Base-by-base conservation (phyloP, 2,113 vertebrate species). In the Podarcis raffonei region DNA sequence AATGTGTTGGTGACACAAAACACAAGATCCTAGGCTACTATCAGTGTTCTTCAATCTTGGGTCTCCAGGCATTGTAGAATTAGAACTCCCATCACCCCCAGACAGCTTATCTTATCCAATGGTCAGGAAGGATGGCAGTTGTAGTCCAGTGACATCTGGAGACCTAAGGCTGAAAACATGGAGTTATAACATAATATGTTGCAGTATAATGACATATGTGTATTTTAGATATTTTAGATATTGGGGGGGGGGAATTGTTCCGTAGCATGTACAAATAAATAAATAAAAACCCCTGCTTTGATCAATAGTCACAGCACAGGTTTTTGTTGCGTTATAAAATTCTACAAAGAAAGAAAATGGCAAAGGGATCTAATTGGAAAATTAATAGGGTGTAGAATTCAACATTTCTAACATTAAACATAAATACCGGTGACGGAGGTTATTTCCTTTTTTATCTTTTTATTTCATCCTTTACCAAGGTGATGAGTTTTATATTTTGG, bases 321-420 rank as follows among this genome's bases (percentile, higher is more conserved):
- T 4, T 74, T 86, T 88, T 69, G 53, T 11, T 89, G 4, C 68
- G 90, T 87, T n/a, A 53, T 81, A 91, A 91, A 88, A 53, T 4
- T 87, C 30, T 71, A 3, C 25, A 57, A 35, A 75, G 57, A 27
- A 23, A 11, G 68, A 81, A 53, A 80, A 22, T 35, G 66, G 71
- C n/a, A 88, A 69, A 81, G 37, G 5, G 23, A 75, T 91, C 35
- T 82, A 76, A 82, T 27, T 85, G 59, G 83, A 84, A 91, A 85
- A 32, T 82, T 82, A 91, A 65, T 27, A 81, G 30, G 8, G 42
- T 71, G 6, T 13, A n/a, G 22, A 48, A 74, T 62, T n/a, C 82
- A 74, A 32, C 6, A 79, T 86, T 87, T 66, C n/a, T 25, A 65
- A 39, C 32, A 79, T 83, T 80, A 90, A 86, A 91, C 91, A 66